Base-by-base conservation (phyloP, 2,113 vertebrate genomes). In the Melanostigma gelatinosum region DNA sequence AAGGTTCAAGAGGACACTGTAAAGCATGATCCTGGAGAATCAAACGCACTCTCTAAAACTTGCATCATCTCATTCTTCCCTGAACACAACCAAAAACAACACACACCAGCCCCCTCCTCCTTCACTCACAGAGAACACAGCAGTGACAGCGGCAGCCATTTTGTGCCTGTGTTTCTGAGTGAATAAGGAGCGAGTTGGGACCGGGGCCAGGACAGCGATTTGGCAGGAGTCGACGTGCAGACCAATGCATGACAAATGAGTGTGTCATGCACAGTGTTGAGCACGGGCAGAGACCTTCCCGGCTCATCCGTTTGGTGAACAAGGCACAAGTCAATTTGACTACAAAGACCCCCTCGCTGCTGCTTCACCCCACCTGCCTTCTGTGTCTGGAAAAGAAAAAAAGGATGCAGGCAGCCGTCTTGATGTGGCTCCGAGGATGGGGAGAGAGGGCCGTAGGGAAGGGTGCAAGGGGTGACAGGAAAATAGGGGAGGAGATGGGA, bases 201-300 rank as follows among this genome's bases (percentile, higher is more conserved):
- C 2, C 64, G 58, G 34, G 77, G 91, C 91, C 91, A 92, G 82
- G 69, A 88, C 76, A 66, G 85, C 7, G 8, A 82, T 78, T 93
- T 92, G 90, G 92, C 89, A 91, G 84, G 78, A 68, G 76, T 11
- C 72, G 72, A 84, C 61, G 29, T 48, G 38, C 77, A 77, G 88
- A 71, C 77, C 75, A 77, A 72, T 78, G 77, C 85, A 90, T 92
- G 91, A 93, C 86, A 91, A 91, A 93, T 84, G 89, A 93, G 85
- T 66, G 85, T 89, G 89, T 92, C 88, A 79, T 77, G 85, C 85
- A 83, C 73, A 69, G 72, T 77, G 80, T 75, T 61, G 84, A 75
- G 77, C 61, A 72, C n/a, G 40, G 83, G 77, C 81, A 75, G 42
- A 46, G 77, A 76, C 82, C 84, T 82, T 81, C 62, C 70, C 58